Conservation (phyloP, 2,888 invertebrate genomes). For the Drosophila mimica region DNA sequence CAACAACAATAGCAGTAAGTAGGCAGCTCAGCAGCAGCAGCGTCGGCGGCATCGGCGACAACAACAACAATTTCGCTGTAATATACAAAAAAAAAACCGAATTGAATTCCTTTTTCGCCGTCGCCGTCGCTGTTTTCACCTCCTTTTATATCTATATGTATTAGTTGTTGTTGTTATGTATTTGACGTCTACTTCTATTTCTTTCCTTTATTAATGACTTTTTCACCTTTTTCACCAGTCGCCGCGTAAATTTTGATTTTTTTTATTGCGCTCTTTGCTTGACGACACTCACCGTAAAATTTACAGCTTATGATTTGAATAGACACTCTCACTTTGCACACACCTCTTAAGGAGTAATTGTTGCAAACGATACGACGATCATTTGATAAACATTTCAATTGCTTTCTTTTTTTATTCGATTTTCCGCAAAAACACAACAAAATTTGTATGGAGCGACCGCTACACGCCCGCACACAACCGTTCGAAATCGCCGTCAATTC, state of each 20-base stretch:
- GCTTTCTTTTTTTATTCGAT: constrained; percentile 62
- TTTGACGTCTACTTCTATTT: constrained; percentile 54
- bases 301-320: constrained; percentile 58
- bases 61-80: constrained; percentile 64
- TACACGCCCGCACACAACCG: constrained; percentile 52
- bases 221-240: constrained; percentile 71
- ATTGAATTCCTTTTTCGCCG: constrained; percentile 69
- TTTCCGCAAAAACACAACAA: constrained; percentile 74
- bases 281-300: constrained; percentile 68
- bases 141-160: constrained; percentile 52
- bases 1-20: constrained; percentile 43
- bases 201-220: constrained; percentile 71
- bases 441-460: constrained; percentile 48
- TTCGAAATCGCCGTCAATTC: constrained; percentile 61
- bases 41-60: constrained; percentile 43
- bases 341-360: constrained; percentile 71
- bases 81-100: constrained; percentile 69
- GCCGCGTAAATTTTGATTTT: constrained; percentile 55
- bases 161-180: constrained; percentile 51
- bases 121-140: constrained; percentile 42
- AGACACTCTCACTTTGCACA: constrained; percentile 45
- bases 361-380: constrained; percentile 60
- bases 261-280: constrained; percentile 18
- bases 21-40: constrained; percentile 31
- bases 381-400: constrained; percentile 70